Conservation (phyloP, 2,113 vertebrate genomes). For the Terrapene triunguis region DNA sequence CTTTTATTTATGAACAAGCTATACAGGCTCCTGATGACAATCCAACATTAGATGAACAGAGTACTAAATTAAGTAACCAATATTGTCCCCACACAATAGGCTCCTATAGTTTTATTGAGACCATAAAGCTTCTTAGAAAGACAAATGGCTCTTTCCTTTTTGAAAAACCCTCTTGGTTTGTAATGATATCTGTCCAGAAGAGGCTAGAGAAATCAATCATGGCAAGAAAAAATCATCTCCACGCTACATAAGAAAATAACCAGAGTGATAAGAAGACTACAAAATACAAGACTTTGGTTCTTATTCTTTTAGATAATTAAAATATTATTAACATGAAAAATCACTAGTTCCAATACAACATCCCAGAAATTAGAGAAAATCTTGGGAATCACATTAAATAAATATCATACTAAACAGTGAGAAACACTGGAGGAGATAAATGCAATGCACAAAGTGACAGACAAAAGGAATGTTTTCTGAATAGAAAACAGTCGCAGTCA, state of each 20-base stretch:
- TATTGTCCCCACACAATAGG: background rate
- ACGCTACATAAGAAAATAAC: constrained; percentile 39
- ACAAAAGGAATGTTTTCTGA: background rate
- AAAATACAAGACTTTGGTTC: background rate
- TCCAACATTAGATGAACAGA: constrained; percentile 24
- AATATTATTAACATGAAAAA: background rate
- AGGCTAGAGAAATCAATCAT: background rate
- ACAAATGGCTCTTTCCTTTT: background rate
- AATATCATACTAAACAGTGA: background rate
- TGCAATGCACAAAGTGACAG: background rate
- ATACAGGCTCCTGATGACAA: constrained; percentile 40
- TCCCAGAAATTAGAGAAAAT: background rate
- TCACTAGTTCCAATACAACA: background rate
- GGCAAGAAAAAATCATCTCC: background rate
- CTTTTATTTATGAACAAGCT: constrained; percentile 59
- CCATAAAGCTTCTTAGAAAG: background rate
- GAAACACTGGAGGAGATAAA: background rate
- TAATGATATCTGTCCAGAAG: background rate
- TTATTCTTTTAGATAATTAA: background rate
- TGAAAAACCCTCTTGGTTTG: constrained; percentile 8
- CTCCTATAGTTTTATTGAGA: constrained; percentile 1
- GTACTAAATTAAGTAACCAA: constrained; percentile 72
- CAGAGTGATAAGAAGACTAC: background rate
- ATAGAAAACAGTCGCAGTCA: background rate
- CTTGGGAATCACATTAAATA: background rate